A percentile compares a stretch with the other conserved stretches of the same genome.
Conservation (phyloP, 2,797 vertebrate species). For the Cirrhinus mrigala region DNA sequence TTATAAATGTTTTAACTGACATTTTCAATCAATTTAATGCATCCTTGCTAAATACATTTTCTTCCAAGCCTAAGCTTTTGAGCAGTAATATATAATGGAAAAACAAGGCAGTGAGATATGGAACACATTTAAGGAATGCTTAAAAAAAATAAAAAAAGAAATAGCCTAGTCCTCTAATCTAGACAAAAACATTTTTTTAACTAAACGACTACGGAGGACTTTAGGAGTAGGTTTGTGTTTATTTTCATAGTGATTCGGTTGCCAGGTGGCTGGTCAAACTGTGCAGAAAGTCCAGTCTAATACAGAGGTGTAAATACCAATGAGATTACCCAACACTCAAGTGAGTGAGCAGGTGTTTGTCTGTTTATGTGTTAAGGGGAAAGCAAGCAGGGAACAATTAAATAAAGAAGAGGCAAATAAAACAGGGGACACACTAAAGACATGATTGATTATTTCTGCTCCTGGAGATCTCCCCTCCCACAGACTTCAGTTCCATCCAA, state of each 20-base stretch:
- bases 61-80: background rate
- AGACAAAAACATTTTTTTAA: background rate
- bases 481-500: constrained; percentile 19
- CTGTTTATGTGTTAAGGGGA: constrained; percentile 4
- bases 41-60: background rate
- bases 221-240: background rate
- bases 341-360: constrained; percentile 37
- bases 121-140: too few relatives aligned
- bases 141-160: too few relatives aligned
- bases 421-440: background rate
- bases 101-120: background rate
- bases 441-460: constrained; percentile 27
- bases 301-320: constrained; percentile 56
- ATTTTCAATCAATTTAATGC: too few relatives aligned
- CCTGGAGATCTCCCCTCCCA: background rate
- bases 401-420: constrained; percentile 10
- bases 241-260: constrained; percentile 45
- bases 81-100: background rate
- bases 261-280: constrained; percentile 50
- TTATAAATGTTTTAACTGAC: too few relatives aligned
- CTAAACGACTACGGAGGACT: background rate
- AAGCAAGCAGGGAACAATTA: background rate
- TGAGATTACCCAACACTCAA: constrained; percentile 44
- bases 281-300: constrained; percentile 53
- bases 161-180: background rate